These are phyloP conservation scores for Litoditis marina DNA, from an alignment of 2,888 invertebrate genomes.

Conservation along the genomic window DNA sequence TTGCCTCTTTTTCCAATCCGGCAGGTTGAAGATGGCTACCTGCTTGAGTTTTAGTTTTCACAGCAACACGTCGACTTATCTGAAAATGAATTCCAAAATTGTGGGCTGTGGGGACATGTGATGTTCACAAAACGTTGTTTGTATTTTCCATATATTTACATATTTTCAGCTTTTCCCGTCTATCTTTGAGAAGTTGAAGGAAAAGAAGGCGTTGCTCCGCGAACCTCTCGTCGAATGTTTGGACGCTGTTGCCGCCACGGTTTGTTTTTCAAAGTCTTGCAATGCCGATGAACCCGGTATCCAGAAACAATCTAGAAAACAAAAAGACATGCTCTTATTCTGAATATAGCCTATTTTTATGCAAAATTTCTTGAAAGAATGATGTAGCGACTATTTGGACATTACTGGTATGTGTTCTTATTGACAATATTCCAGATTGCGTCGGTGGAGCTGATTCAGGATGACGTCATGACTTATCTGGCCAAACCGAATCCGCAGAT, in stretches of 20 bases:
- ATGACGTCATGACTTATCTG: conserved; percentile 80
- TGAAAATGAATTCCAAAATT: too few species aligned
- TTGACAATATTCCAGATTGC: conserved; percentile 4
- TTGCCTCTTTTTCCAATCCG: too few species aligned
- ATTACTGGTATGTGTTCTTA: background rate
- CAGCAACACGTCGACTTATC: too few species aligned
- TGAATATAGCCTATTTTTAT: background rate
- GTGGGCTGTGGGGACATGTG: too few species aligned
- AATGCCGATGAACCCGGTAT: too few species aligned
- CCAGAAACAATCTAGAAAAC: background rate
- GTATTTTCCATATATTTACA: background rate
- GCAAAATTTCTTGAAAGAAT: conserved; percentile 4
- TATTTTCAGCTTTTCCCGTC: conserved; percentile 64
- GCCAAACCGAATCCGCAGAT: conserved; percentile 66
- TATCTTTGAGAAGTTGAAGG: conserved; percentile 91
- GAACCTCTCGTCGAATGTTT: conserved; percentile 80
- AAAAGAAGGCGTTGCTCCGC: conserved; percentile 89
- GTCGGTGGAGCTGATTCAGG: conserved; percentile 66
- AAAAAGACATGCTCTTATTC: background rate
- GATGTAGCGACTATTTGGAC: background rate
- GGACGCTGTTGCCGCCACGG: conserved; percentile 80
- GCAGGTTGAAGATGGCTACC: too few species aligned
- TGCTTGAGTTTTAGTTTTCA: too few species aligned
- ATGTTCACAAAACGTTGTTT: too few species aligned
- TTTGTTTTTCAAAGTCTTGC: conserved; percentile 64